Conservation (phyloP, 2,797 vertebrate genomes). For the Oophaga sylvatica region DNA sequence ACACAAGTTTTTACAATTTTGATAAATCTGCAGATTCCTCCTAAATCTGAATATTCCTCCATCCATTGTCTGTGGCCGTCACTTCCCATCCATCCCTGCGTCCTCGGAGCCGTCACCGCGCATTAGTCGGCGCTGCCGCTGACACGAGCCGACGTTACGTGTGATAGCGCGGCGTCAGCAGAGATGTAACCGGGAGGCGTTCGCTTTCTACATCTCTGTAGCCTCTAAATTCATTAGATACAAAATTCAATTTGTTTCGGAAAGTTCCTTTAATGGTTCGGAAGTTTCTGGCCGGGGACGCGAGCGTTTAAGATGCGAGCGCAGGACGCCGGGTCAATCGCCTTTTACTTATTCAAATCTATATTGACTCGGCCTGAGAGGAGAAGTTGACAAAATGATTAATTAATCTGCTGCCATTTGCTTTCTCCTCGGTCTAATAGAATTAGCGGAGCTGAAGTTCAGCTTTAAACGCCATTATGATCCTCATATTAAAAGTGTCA, state of each 20-base stretch:
- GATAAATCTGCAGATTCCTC: constrained; percentile 41
- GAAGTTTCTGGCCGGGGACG: background rate
- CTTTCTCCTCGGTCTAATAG: constrained; percentile 73
- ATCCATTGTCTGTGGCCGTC: constrained; percentile 72
- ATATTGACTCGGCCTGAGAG: constrained; percentile 74
- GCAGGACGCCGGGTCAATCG: constrained; percentile 69
- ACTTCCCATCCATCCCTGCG: constrained; percentile 66
- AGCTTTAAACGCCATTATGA: constrained; percentile 75
- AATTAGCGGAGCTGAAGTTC: constrained; percentile 77
- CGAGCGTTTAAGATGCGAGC: constrained; percentile 64
- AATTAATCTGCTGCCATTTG: constrained; percentile 76
- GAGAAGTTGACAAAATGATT: constrained; percentile 78
- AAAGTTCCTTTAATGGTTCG: constrained; percentile 8
- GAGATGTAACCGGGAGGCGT: constrained; percentile 66
- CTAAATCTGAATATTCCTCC: constrained; percentile 65
- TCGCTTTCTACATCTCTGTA: constrained; percentile 16
- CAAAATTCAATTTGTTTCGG: constrained; percentile 38
- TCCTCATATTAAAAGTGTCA: constrained; percentile 72
- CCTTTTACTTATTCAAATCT: constrained; percentile 78
- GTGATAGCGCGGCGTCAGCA: constrained; percentile 70
- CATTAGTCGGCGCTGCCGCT: constrained; percentile 74
- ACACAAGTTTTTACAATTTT: too few species aligned
- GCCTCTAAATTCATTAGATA: constrained; percentile 41
- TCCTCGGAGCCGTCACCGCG: constrained; percentile 72
- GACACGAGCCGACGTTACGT: constrained; percentile 73